phyloP scores from a whole-genome alignment of 2,113 vertebrate genomes.

The Candoia aspera region DNA sequence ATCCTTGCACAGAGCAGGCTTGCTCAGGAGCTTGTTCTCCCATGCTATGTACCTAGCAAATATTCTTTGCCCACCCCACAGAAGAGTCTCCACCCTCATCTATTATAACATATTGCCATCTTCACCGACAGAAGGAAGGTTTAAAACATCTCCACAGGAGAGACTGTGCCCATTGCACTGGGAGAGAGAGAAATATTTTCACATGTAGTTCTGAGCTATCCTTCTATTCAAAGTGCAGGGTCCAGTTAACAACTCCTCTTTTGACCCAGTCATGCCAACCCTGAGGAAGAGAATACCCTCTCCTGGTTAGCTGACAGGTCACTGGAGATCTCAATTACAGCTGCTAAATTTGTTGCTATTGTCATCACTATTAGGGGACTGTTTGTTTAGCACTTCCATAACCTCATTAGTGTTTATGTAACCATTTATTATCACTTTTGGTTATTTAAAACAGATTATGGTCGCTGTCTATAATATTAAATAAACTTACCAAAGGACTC shows the following conservation, averaged over 20 bases:
- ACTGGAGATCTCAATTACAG: background rate
- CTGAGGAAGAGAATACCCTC: background rate
- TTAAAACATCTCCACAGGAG: background rate
- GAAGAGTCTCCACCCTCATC: too few relatives aligned
- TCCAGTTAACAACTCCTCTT: background rate
- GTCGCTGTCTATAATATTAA: background rate
- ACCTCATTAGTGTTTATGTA: background rate
- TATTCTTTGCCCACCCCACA: too few relatives aligned
- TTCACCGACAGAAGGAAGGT: background rate
- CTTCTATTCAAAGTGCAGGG: background rate
- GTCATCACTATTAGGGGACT: background rate
- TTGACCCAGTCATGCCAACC: background rate
- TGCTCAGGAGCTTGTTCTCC: too few relatives aligned
- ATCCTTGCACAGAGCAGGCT: too few relatives aligned
- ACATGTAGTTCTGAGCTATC: background rate
- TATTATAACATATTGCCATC: background rate
- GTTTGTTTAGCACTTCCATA: background rate
- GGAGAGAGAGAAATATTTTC: background rate
- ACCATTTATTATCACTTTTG: background rate
- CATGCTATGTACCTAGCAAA: too few relatives aligned
- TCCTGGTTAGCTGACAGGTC: background rate
- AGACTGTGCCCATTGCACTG: background rate
- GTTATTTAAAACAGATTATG: background rate
- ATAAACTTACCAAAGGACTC: background rate
- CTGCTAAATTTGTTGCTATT: background rate